A percentile compares a stretch with the other conserved stretches of the same genome.
phyloP scores from a whole-genome alignment of 2,797 vertebrate genomes.

The Manis crassicaudata region DNA sequence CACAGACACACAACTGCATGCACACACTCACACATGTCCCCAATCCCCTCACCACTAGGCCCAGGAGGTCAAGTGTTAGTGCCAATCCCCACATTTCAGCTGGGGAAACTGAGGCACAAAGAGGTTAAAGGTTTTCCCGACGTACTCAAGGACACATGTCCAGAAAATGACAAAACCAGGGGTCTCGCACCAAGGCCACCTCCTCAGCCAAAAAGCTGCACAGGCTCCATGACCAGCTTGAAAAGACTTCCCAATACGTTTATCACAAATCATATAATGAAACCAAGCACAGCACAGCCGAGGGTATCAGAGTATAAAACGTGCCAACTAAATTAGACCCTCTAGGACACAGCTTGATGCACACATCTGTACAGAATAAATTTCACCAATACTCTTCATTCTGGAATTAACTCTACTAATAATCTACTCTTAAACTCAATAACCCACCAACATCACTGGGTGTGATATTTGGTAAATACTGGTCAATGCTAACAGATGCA shows the following conservation, averaged over 20 bases:
- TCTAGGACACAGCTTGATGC: accelerated
- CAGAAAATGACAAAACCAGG: background rate
- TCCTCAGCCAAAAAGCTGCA: too few species aligned
- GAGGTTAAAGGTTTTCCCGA: background rate
- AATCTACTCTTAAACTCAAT: accelerated
- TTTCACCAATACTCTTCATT: accelerated
- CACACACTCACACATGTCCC: accelerated
- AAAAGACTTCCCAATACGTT: accelerated
- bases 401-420: background rate
- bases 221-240: too few species aligned
- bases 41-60: background rate
- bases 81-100: background rate
- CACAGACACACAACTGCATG: accelerated
- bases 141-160: too few species aligned
- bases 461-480: accelerated
- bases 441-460: background rate
- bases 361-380: accelerated
- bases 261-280: accelerated
- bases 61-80: background rate
- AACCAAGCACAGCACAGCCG: too few species aligned
- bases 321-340: accelerated
- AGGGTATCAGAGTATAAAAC: accelerated
- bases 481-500: accelerated
- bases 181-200: accelerated
- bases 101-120: background rate